phyloP scores from a whole-genome alignment of 92 coral and sea anemone species.

The Isaurus tuberculatus region DNA sequence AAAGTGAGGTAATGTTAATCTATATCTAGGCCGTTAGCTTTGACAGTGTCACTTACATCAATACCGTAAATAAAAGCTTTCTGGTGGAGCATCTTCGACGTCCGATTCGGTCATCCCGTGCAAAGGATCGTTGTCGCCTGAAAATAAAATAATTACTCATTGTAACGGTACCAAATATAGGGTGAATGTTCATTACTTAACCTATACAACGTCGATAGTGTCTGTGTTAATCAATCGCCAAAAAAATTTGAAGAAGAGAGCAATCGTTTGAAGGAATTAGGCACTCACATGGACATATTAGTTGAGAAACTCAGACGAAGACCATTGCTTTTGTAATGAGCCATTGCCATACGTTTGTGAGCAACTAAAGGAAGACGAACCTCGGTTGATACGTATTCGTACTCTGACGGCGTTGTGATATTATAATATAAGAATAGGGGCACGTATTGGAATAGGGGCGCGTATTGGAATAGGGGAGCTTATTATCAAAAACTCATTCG shows the following conservation, averaged over 20 bases:
- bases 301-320: constrained; percentile 48
- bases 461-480: constrained; percentile 18
- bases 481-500: background rate
- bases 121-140: background rate
- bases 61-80: background rate
- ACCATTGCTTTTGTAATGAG: constrained; percentile 51
- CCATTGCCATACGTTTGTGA: constrained; percentile 42
- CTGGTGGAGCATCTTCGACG: background rate
- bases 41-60: too few species aligned
- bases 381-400: constrained; percentile 37
- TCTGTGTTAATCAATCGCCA: too few species aligned
- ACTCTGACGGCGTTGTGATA: constrained; percentile 49
- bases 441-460: too few species aligned
- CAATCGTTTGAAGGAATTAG: constrained; percentile 36
- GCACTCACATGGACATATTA: constrained; percentile 45
- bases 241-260: constrained; percentile 42
- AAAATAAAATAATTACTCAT: constrained; percentile 10
- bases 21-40: too few species aligned
- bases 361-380: constrained; percentile 50
- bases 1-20: too few species aligned
- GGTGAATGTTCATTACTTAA: constrained; percentile 33
- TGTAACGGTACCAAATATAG: constrained; percentile 25
- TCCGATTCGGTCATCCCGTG: background rate
- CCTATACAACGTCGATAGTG: too few species aligned
- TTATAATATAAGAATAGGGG: constrained; percentile 6